Evolutionary conservation across 1,140 invertebrate species (phyloP).

Genomic region (Samia ricini): DNA sequence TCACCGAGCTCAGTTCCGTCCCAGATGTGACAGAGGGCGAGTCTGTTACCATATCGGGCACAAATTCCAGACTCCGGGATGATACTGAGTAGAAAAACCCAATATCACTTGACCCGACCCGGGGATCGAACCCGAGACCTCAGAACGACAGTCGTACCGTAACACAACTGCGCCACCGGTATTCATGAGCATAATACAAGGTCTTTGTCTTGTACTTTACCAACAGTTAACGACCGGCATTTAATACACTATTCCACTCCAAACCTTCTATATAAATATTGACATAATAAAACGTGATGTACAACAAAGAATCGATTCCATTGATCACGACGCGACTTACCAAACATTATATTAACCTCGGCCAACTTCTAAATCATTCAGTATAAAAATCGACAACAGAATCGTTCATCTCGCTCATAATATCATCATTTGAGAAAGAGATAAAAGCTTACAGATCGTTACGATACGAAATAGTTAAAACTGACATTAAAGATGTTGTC

Average conservation of each 20-base stretch:
- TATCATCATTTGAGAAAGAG: background rate
- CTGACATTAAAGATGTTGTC: conserved; percentile 2
- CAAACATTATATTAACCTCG: conserved; percentile 26
- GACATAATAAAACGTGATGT: background rate
- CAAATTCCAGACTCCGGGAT: too few relatives aligned
- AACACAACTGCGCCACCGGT: too few relatives aligned
- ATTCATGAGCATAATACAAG: too few relatives aligned
- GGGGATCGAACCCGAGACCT: too few relatives aligned
- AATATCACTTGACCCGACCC: too few relatives aligned
- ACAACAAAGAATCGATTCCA: conserved; percentile 6
- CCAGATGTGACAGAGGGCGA: too few relatives aligned
- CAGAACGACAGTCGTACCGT: too few relatives aligned
- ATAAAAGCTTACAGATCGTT: background rate
- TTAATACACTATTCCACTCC: background rate
- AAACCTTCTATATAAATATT: conserved; percentile 1
- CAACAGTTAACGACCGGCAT: too few relatives aligned
- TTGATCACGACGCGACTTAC: conserved; percentile 21
- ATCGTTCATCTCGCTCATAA: background rate
- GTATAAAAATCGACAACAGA: background rate
- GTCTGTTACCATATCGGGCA: too few relatives aligned
- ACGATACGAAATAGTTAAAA: background rate
- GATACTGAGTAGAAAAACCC: too few relatives aligned
- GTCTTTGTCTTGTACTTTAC: background rate
- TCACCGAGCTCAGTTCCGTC: too few relatives aligned
- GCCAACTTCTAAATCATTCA: conserved; percentile 19